A percentile compares a stretch with the other conserved stretches of the same genome.
Evolutionary conservation across 2,888 invertebrate species (phyloP).

Genomic region (Leuctra nigra): DNA sequence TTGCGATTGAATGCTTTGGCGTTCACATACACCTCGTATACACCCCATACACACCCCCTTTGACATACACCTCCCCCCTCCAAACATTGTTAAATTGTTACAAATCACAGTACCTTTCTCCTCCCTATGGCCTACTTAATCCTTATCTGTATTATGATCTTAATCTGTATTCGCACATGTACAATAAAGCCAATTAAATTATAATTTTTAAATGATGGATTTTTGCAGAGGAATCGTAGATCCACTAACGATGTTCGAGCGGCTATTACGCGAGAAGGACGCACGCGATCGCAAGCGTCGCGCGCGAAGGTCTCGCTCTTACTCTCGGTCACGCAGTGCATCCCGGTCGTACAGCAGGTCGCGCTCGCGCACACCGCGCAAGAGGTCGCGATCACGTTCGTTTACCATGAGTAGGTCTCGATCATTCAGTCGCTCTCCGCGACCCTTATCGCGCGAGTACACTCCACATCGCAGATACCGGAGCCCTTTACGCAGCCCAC

Average conservation of each 20-base stretch:
- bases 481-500: constrained; percentile 21
- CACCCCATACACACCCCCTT: no score
- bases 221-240: constrained; percentile 66
- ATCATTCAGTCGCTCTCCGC: no score
- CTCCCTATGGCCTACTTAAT: no score
- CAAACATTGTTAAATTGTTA: no score
- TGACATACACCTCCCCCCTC: no score
- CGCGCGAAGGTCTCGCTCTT: constrained; percentile 29
- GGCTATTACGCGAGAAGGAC: constrained; percentile 80
- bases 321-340: constrained; percentile 30
- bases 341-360: constrained; percentile 37
- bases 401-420: constrained; percentile 52
- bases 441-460: constrained; percentile 26
- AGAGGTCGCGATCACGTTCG: constrained; percentile 38
- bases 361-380: constrained; percentile 37
- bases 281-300: constrained; percentile 47
- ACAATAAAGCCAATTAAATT: no score
- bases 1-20: no score
- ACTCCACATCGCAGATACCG: constrained; percentile 4
- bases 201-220: neutral
- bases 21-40: no score
- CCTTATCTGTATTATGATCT: no score
- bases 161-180: no score
- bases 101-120: no score
- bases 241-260: constrained; percentile 79